Conservation (phyloP, 1,140 invertebrate species). For the Ceratina japonica region DNA sequence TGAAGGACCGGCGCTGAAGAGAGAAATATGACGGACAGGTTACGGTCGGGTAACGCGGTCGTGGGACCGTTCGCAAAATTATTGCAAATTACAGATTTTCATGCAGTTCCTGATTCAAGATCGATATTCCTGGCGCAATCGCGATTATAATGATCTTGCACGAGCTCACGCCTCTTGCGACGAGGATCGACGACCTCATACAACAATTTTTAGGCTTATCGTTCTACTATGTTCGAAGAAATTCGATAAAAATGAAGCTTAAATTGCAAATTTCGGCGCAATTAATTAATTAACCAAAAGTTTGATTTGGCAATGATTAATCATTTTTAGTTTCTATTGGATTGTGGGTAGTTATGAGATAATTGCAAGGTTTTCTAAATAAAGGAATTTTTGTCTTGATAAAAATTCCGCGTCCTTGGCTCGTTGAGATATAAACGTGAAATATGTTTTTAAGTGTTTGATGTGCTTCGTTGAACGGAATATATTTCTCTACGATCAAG, state of each 20-base stretch:
- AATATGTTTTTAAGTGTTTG: background rate
- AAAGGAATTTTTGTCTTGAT: background rate
- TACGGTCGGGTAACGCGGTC: constrained; percentile 42
- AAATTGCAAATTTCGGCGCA: too few species aligned
- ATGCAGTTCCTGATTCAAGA: constrained; percentile 34
- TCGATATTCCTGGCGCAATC: constrained; percentile 54
- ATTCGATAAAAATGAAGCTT: too few species aligned
- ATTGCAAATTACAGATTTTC: constrained; percentile 70
- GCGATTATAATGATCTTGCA: background rate
- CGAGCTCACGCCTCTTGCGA: background rate
- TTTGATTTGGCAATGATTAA: too few species aligned
- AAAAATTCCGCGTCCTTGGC: background rate
- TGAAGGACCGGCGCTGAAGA: constrained; percentile 48
- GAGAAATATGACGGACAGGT: constrained; percentile 50
- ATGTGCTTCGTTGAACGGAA: background rate
- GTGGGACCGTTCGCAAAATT: constrained; percentile 60
- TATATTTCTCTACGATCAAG: background rate
- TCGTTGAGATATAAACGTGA: background rate
- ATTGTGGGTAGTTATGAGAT: background rate
- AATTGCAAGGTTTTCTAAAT: background rate
- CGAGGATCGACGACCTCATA: background rate
- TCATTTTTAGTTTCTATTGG: too few species aligned
- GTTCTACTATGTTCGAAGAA: too few species aligned
- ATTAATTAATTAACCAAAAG: too few species aligned
- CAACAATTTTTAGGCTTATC: background rate